These are phyloP conservation scores for Erebia ligea DNA, from an alignment of 2,888 invertebrate genomes.

Conservation along the genomic window DNA sequence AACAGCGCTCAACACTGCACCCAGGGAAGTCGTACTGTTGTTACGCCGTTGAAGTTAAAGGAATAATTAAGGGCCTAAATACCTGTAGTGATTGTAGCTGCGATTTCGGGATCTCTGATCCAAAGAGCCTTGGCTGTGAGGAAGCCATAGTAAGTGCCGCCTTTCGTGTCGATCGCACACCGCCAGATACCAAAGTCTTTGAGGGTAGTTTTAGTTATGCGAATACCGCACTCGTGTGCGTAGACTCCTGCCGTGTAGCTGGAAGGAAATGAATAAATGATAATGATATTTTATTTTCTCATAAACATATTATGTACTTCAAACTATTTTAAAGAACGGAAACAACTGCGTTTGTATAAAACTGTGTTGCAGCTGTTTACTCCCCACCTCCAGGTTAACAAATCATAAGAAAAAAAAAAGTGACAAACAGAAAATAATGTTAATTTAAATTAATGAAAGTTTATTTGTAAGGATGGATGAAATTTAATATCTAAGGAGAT, in stretches of 20 bases:
- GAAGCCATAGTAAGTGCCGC: constrained; percentile 62
- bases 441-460: no score
- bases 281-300: neutral
- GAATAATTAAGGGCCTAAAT: neutral
- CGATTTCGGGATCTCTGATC: constrained; percentile 50
- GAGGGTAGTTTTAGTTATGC: constrained; percentile 51
- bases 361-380: no score
- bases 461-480: no score
- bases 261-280: constrained; percentile 33
- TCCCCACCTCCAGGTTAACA: no score
- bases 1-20: no score
- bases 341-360: neutral
- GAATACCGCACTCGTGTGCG: constrained; percentile 60
- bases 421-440: no score
- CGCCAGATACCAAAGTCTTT: constrained; percentile 68
- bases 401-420: neutral
- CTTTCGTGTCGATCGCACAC: constrained; percentile 62
- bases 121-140: constrained; percentile 56
- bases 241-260: constrained; percentile 51
- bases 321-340: neutral
- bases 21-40: no score
- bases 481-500: no score
- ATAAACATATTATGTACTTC: no score
- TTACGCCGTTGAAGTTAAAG: no score
- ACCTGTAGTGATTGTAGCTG: constrained; percentile 50